Evolutionary conservation across 2,888 invertebrate genomes (phyloP), one percentile per base, ranked within the genome.

Genomic region (Neoaliturus tenellus): DNA sequence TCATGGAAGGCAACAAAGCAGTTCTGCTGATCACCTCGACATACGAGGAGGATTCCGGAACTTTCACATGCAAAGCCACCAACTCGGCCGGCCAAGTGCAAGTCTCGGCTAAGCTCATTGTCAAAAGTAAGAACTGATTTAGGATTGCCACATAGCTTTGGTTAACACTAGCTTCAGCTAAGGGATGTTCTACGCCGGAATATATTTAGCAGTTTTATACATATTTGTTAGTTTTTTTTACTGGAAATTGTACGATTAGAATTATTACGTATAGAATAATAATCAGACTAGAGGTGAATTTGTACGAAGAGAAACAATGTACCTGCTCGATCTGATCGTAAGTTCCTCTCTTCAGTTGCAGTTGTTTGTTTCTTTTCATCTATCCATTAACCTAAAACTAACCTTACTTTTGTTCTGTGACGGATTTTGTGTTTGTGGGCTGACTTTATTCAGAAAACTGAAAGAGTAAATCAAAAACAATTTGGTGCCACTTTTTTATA

Each of bases 51-150:
- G 98, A 98, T 92, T 95, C 96, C 82, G 98, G 98, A 88, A 93
- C 94, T 84, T 98, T 98, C 92, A 97, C 97, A 81, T 98, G 98
- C 91, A 95, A 97, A 89, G 98, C 98, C 85, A 97, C 96, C 88
- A 98, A 98, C 89, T 95, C 96, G 87, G 96, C 97, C 88, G 99
- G 99, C 90, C 97, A 98, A 92, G 98, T 96, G 90, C 98, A 98
- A 93, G 97, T 96, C 89, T 97, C 98, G 89, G 98, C 98, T 90
- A 97, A 96, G 92, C 95, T 98, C 93, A 96, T 96, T 93, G 98
- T 98, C 93, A 98, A 98, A 98, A 98, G 98, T 98, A 98, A 98
- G 97, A 94, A 95, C 92, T 96, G 94, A 95, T 84, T 55, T 78
- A 78, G 78, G 78, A 44, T 78, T 78, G 78, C 78, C 55, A 75